Percentiles rank a stretch among this genome's conserved stretches.
Conservation (phyloP, 1,140 invertebrate genomes). For the Leucophenga varia region DNA sequence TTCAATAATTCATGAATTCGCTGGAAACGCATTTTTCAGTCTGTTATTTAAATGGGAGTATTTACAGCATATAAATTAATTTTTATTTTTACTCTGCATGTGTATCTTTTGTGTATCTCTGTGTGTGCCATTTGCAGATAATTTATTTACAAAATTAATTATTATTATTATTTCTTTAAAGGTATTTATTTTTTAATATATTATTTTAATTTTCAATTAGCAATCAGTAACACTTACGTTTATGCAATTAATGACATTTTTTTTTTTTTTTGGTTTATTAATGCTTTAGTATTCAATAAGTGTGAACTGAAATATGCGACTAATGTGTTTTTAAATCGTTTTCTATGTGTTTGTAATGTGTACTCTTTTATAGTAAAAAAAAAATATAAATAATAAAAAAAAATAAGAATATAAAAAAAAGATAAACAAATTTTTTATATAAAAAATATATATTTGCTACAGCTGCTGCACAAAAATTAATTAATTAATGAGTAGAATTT, state of each 20-base stretch:
- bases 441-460: too few species aligned
- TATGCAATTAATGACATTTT: too few species aligned
- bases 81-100: slow-evolving; percentile 12
- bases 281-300: too few species aligned
- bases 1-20: too few species aligned
- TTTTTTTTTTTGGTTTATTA: slow-evolving; percentile 8
- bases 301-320: slow-evolving; percentile 20
- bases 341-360: too few species aligned
- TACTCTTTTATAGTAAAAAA: too few species aligned
- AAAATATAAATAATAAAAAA: too few species aligned
- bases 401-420: too few species aligned
- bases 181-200: slow-evolving; percentile 5
- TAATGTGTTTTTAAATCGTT: too few species aligned
- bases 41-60: slow-evolving; percentile 30
- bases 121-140: slow-evolving; percentile 38
- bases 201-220: slow-evolving; percentile 32
- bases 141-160: slow-evolving; percentile 49
- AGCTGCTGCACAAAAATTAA: too few species aligned
- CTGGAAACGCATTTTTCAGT: slow-evolving; percentile 23
- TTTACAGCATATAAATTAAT: slow-evolving; percentile 37
- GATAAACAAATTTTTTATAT: too few species aligned
- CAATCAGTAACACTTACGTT: slow-evolving; percentile 46
- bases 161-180: slow-evolving; percentile 3
- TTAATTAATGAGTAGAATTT: too few species aligned
- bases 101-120: slow-evolving; percentile 11